Evolutionary conservation across 2,888 invertebrate genomes (phyloP).

Genomic region (Fragum whitleyi): DNA sequence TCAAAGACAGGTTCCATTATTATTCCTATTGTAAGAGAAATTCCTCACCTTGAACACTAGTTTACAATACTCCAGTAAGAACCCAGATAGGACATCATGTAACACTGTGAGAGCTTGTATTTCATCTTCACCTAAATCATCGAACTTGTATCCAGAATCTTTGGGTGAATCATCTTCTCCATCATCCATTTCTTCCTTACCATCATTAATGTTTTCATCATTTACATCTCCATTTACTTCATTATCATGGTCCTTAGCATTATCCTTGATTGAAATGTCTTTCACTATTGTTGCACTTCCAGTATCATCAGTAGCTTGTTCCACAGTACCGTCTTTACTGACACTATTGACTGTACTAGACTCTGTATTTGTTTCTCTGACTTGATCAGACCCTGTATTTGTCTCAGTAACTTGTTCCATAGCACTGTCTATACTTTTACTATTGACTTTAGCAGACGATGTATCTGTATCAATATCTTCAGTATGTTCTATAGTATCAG

Average conservation of each 20-base stretch:
- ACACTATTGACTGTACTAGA: neutral
- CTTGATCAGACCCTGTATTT: neutral
- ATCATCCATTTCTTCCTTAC: slow-evolving; percentile 8
- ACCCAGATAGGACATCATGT: slow-evolving; percentile 62
- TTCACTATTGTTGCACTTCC: slow-evolving; percentile 35
- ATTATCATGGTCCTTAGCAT: neutral
- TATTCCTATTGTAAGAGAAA: too few relatives aligned
- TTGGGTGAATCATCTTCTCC: neutral
- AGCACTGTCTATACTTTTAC: too few relatives aligned
- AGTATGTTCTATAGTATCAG: neutral
- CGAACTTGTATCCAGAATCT: neutral
- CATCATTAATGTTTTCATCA: slow-evolving; percentile 10
- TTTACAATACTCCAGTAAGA: slow-evolving; percentile 58
- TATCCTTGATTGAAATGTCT: neutral
- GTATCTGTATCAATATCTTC: neutral
- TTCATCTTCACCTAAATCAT: slow-evolving; percentile 17
- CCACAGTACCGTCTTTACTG: neutral
- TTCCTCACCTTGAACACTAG: slow-evolving; percentile 57
- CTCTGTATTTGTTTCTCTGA: too few relatives aligned
- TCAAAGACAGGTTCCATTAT: too few relatives aligned
- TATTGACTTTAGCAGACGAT: too few relatives aligned
- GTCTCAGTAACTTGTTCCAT: neutral
- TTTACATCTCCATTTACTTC: neutral
- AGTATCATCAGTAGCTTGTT: neutral
- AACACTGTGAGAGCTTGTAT: slow-evolving; percentile 38